Conservation (phyloP, 1,140 invertebrate genomes). For the Drosophila sucinea region DNA sequence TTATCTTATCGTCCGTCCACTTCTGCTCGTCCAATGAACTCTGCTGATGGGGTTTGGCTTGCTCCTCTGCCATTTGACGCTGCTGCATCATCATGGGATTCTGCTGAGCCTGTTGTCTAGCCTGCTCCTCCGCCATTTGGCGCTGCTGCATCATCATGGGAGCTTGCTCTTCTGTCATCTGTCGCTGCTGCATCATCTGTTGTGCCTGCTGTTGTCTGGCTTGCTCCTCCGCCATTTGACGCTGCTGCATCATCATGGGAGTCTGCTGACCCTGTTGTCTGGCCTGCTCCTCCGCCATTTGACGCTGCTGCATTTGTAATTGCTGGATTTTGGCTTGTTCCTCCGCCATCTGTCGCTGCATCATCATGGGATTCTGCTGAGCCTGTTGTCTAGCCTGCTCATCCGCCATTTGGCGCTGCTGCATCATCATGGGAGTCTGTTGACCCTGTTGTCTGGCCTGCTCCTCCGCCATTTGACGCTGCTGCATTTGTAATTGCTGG, state of each 20-base stretch:
- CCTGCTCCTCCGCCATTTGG: conserved; percentile 6
- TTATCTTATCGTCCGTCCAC: conserved; percentile 29
- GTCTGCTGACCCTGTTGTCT: background rate
- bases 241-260: conserved; percentile 13
- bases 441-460: conserved; percentile 9
- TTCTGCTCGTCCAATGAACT: conserved; percentile 2
- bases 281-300: conserved; percentile 1
- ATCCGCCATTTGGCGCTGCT: conserved; percentile 15
- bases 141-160: conserved; percentile 20
- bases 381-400: background rate
- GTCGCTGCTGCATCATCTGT: conserved; percentile 30
- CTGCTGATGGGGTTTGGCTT: conserved; percentile 9
- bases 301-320: conserved; percentile 28
- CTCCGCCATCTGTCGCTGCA: conserved; percentile 13
- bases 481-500: background rate
- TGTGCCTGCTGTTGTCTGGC: conserved; percentile 3
- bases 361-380: conserved; percentile 13
- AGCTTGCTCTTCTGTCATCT: conserved; percentile 22
- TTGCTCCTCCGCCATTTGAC: conserved; percentile 24
- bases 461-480: conserved; percentile 16
- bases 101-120: conserved; percentile 3
- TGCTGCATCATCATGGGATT: conserved; percentile 3
- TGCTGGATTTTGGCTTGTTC: conserved; percentile 2
- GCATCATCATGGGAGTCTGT: conserved; percentile 21
- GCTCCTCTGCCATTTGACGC: background rate